Percentiles rank a stretch among this genome's conserved stretches.
phyloP scores from a whole-genome alignment of 1,140 invertebrate species.

The Formica exsecta region DNA sequence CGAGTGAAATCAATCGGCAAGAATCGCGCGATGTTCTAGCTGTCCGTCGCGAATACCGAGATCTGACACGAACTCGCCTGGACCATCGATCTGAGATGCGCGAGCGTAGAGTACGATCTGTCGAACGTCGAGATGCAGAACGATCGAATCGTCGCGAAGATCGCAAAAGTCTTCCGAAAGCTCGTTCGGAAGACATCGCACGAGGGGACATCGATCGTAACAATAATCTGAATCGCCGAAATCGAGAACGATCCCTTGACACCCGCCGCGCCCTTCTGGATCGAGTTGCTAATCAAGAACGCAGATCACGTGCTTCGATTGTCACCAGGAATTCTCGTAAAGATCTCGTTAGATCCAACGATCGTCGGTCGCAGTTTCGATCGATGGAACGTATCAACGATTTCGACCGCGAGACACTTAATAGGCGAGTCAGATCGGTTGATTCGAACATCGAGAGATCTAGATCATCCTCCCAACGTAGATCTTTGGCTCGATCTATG shows the following conservation, averaged over 20 bases:
- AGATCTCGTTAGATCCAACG: neutral
- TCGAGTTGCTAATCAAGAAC: constrained; percentile 17
- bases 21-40: neutral
- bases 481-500: constrained; percentile 2
- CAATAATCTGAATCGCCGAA: constrained; percentile 43
- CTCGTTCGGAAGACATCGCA: neutral
- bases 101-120: constrained; percentile 11
- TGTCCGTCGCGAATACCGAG: constrained; percentile 9
- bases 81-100: constrained; percentile 28
- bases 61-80: constrained; percentile 19
- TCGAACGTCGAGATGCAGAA: constrained; percentile 43
- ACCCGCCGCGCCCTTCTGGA: constrained; percentile 18
- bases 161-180: neutral
- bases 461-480: constrained; percentile 20
- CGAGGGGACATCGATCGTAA: constrained; percentile 16
- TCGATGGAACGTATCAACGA: constrained; percentile 30
- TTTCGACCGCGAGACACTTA: neutral
- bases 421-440: neutral
- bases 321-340: constrained; percentile 1
- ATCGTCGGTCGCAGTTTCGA: constrained; percentile 23
- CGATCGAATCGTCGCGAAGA: constrained; percentile 23
- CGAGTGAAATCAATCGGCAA: neutral
- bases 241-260: neutral
- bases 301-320: constrained; percentile 1
- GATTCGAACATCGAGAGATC: neutral